Base-by-base conservation (phyloP, 2,797 vertebrate genomes). In the Sciurus vulgaris region DNA sequence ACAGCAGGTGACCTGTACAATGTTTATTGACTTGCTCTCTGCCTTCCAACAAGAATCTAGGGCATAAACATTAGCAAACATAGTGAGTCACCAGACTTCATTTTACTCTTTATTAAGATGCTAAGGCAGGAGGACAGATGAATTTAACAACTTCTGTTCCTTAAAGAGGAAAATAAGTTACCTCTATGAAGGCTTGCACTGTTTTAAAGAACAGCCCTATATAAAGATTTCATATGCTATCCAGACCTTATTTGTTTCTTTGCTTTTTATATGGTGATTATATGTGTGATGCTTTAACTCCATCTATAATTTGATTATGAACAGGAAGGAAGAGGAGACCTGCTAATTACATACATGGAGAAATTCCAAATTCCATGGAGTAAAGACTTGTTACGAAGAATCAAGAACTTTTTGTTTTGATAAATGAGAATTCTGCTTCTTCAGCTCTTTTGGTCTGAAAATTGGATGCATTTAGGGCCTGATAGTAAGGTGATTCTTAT, bases 281-380 rank as follows among this genome's bases (percentile, higher is more conserved):
- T 79, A 69, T 88, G 35, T 82, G 22, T 59, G 61, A 96, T 72
- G 47, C 41, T 73, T 5, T 73, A 59, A 67, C 54, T 95, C 67
- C 30, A 91, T 85, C 78, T 87, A 47, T 54, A 93, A 86, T 93
- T 90, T 79, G 93, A 59, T 94, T 93, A 72, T 85, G 22, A 89
- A 47, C 67, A 65, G 54, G 24, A 81, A 81, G 38, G 49, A 95
- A 86, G 38, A 88, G 54, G 65, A 88, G 33, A 81, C 28, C 35
- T 91, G 22, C 77, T 81, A 95, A 88, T 79, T 94, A 72, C 94
- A 28, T 88, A 79, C 67, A 73, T 94, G 83, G 92, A 94, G 59
- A 91, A 90, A 88, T 81, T 94, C 38, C 69, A 93, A 73, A 76
- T 84, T 94, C 38, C 73, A 38, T 41, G 14, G 38, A 77, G 18